Evolutionary conservation across 2,797 vertebrate species (phyloP).

Genomic region (Sternarchorhynchus goeldii): DNA sequence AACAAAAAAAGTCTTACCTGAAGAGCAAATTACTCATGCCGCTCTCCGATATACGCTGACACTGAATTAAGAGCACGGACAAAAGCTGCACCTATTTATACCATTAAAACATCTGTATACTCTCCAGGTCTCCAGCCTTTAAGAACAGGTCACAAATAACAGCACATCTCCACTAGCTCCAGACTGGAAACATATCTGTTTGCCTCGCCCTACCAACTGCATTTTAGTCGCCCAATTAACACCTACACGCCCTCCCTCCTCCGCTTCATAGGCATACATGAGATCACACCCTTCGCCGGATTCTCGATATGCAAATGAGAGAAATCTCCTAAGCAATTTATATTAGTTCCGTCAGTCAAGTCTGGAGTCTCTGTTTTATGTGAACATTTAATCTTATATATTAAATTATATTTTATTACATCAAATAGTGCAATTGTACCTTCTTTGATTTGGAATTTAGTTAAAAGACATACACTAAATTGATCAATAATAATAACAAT

Average conservation of each 20-base stretch:
- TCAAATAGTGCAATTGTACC: not conserved
- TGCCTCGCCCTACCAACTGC: not conserved
- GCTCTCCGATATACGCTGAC: not conserved
- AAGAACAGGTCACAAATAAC: not conserved
- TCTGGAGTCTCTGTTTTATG: not conserved
- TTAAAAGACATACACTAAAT: no score
- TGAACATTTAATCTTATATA: not conserved
- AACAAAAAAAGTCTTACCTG: conserved; percentile 28
- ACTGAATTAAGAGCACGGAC: not conserved
- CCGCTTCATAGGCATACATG: conserved; percentile 42
- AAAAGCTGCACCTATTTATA: not conserved
- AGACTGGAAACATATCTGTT: conserved; percentile 23
- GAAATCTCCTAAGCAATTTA: not conserved
- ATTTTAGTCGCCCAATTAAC: conserved; percentile 53
- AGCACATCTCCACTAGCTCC: conserved; percentile 12
- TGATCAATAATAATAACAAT: no score
- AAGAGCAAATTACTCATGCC: conserved; percentile 29
- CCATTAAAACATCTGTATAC: conserved; percentile 18
- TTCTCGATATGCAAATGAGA: conserved; percentile 17
- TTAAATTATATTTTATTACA: not conserved
- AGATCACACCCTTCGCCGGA: conserved; percentile 7
- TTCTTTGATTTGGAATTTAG: no score
- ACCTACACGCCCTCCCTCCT: conserved; percentile 56
- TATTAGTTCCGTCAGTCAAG: conserved; percentile 22
- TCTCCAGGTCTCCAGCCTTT: not conserved